phyloP scores from a whole-genome alignment of 2,888 invertebrate species.

The Leptinotarsa juncta region DNA sequence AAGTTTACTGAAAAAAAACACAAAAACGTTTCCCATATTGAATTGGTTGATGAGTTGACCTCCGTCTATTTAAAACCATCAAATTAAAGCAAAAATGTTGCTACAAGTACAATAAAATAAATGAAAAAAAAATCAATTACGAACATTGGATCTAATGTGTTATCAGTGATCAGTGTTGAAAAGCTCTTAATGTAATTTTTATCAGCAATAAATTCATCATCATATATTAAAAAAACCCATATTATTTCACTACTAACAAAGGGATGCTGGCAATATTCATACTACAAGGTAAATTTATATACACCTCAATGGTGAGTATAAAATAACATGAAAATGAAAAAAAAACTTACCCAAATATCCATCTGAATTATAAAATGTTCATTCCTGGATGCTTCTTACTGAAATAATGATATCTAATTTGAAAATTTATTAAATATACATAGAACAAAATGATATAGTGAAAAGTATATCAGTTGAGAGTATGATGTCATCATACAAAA shows the following conservation, averaged over 20 bases:
- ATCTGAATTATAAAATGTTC: background rate
- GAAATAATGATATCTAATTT: background rate
- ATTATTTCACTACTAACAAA: too few relatives aligned
- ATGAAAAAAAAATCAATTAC: background rate
- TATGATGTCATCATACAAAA: constrained; percentile 16
- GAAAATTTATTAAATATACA: background rate
- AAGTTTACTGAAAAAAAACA: too few relatives aligned
- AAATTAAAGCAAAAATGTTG: too few relatives aligned
- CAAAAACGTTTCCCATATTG: too few relatives aligned
- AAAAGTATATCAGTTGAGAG: background rate
- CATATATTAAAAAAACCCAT: background rate
- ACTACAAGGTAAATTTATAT: too few relatives aligned
- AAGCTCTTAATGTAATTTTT: constrained; percentile 3
- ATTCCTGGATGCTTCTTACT: background rate
- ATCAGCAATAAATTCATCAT: background rate
- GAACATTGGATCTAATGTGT: background rate
- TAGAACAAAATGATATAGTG: background rate
- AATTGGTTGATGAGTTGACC: too few relatives aligned
- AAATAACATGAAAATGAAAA: background rate
- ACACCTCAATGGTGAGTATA: too few relatives aligned
- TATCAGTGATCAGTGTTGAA: constrained; percentile 9
- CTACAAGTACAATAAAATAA: background rate
- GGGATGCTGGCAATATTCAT: too few relatives aligned
- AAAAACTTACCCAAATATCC: background rate
- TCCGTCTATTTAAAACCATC: too few relatives aligned